These are phyloP conservation scores for Eupsilia transversa DNA, from an alignment of 2,888 invertebrate genomes.

Conservation along the genomic window DNA sequence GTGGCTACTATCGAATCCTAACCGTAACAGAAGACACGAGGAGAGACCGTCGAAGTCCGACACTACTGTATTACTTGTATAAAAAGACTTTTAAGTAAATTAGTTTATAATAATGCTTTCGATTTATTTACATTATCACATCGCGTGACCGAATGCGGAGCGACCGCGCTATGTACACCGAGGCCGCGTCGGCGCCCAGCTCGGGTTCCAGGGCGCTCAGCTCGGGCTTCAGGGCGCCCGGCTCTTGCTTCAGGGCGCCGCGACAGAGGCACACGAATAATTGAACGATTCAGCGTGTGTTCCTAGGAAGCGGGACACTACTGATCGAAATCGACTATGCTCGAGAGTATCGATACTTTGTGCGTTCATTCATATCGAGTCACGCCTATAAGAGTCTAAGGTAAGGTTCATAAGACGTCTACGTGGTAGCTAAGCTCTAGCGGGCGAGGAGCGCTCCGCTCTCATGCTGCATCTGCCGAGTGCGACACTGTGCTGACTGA, in stretches of 20 bases:
- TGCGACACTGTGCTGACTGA: constrained; percentile 36
- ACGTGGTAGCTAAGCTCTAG: constrained; percentile 79
- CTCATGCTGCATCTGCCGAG: constrained; percentile 37
- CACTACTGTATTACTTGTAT: constrained; percentile 77
- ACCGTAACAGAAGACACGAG: constrained; percentile 56
- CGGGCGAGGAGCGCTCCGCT: constrained; percentile 63
- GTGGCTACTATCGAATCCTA: constrained; percentile 30
- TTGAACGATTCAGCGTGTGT: constrained; percentile 74
- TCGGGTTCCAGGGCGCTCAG: background rate
- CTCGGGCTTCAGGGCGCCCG: background rate
- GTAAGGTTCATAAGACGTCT: constrained; percentile 76
- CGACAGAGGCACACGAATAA: constrained; percentile 75
- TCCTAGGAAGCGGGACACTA: constrained; percentile 68
- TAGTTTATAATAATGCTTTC: constrained; percentile 71
- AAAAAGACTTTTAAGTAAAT: constrained; percentile 80
- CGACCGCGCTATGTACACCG: constrained; percentile 56
- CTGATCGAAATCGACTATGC: constrained; percentile 53
- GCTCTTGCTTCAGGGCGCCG: constrained; percentile 23
- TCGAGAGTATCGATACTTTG: constrained; percentile 69
- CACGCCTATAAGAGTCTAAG: constrained; percentile 70
- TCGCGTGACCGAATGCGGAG: constrained; percentile 75
- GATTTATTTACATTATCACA: constrained; percentile 86
- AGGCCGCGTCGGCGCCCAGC: background rate
- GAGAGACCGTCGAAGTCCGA: constrained; percentile 48
- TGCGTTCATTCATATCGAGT: constrained; percentile 78